Conservation (phyloP, 30 jellyfish, hydroid and myxozoan genomes). For the Rhopilema esculentum region DNA sequence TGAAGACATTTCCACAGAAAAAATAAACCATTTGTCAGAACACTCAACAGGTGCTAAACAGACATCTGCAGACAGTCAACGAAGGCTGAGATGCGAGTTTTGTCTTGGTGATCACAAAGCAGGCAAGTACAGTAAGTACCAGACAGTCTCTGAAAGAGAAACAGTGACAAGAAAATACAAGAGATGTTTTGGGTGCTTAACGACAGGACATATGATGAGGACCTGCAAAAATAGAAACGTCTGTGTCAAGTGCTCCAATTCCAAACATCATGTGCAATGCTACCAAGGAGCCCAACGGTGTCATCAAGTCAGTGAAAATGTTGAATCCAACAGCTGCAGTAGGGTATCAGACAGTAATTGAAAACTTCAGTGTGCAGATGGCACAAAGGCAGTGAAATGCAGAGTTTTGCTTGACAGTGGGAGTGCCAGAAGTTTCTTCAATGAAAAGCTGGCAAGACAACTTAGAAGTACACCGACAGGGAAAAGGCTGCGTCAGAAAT, state of each 20-base stretch:
- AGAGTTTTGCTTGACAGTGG: conserved; percentile 61
- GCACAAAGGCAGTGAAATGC: conserved; percentile 29
- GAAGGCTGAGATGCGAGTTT: conserved; percentile 19
- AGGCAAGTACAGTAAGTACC: conserved; percentile 25
- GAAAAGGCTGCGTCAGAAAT: neutral
- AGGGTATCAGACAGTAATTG: conserved; percentile 42
- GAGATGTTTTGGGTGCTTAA: conserved; percentile 30
- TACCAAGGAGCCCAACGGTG: conserved; percentile 54
- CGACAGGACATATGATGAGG: conserved; percentile 26
- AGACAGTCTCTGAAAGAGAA: conserved; percentile 14
- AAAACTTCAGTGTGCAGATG: neutral
- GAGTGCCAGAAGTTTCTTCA: conserved; percentile 49
- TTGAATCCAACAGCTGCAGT: conserved; percentile 34
- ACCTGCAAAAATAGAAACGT: conserved; percentile 21
- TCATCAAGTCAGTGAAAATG: neutral
- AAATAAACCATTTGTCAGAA: neutral
- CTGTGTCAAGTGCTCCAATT: conserved; percentile 12
- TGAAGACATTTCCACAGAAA: neutral
- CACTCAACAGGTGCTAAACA: conserved; percentile 35
- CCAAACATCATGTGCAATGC: conserved; percentile 36
- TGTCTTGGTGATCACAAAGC: conserved; percentile 23
- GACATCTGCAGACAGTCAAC: neutral
- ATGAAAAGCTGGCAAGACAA: conserved; percentile 19
- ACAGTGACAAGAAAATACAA: conserved; percentile 16
- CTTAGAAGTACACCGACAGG: conserved; percentile 30